Percentiles rank a stretch among this genome's conserved stretches.
Conservation (phyloP, 2,113 vertebrate species). For the Pitta sordida region DNA sequence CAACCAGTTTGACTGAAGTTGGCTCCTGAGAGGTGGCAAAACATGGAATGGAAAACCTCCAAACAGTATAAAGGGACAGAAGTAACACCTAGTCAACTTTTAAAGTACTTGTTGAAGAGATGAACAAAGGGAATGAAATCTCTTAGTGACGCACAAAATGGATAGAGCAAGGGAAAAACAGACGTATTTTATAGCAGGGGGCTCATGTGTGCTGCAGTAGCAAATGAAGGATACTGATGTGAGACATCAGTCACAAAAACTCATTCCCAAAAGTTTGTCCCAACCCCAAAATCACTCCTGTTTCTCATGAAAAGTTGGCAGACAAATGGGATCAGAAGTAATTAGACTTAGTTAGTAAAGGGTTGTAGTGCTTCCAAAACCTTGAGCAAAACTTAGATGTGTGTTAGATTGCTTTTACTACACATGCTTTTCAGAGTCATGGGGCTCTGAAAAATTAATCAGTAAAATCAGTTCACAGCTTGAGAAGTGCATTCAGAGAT, state of each 20-base stretch:
- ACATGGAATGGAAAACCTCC: not conserved
- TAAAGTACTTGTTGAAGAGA: not conserved
- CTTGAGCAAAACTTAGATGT: not conserved
- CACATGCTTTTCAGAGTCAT: not conserved
- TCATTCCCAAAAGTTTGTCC: not conserved
- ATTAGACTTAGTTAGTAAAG: not conserved
- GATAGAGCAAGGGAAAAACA: not conserved
- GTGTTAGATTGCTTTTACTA: not conserved
- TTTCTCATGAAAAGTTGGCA: not conserved
- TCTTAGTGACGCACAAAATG: not conserved
- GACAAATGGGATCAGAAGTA: not conserved
- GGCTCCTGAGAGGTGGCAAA: not conserved
- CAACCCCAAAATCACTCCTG: not conserved
- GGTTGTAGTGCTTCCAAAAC: not conserved
- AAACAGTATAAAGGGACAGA: not conserved
- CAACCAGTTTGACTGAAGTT: not conserved
- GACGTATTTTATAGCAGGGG: not conserved
- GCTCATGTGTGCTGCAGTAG: not conserved
- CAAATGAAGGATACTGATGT: not conserved
- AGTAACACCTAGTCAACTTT: not conserved
- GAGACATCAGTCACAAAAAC: not conserved
- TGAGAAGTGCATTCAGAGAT: not conserved
- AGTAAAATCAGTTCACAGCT: not conserved
- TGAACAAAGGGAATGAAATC: not conserved
- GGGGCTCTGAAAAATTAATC: not conserved